Base-by-base conservation (phyloP, 2,888 invertebrate genomes). In the Clusia tigrina region DNA sequence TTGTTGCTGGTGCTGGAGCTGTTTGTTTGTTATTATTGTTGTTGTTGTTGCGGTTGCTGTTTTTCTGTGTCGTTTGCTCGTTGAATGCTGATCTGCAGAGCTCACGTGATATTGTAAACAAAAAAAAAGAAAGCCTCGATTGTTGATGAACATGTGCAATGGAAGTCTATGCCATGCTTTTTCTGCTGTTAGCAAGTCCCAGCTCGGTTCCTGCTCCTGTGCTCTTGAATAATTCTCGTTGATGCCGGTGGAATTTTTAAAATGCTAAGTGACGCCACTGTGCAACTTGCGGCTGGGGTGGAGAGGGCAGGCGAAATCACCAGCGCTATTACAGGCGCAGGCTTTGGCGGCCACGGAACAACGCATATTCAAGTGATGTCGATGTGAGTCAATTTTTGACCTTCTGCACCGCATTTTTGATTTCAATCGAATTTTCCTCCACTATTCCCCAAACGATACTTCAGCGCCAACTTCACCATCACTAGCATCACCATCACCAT, bases 71-170 rank as follows among this genome's bases (percentile, higher is more conserved):
- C n/a, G 42, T 3, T 12, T n/a, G 42, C 42, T 12, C n/a, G 6
- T 6, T 6, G 48, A 48, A 22, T 48, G 48, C 2, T 22, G 5
- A 20, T 48, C 48, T 48, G 48, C 18, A 18, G 48, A 48, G 22
- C 42, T 48, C 48, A 48, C 48, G 48, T 48, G 48, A 48, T 48
- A 48, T 20, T 18, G 48, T 48, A 48, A 48, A 48, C 48, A 48
- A 42, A 15, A n/a, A 32, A 6, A 32, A 32, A 6, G 12, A 32
- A 6, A 32, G 32, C 32, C 32, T 15, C 15, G 12, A 48, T 48
- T 20, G 20, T 48, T 48, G 48, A 20, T 2, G 20, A 48, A 22
- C 48, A 48, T 48, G 48, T 48, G 48, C 48, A 48, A 22, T 32
- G 32, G 32, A 12, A 6, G 32, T 12, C 32, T 12, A 9, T 32